phyloP scores from a whole-genome alignment of 2,888 invertebrate species.

The Mycogona germanica region DNA sequence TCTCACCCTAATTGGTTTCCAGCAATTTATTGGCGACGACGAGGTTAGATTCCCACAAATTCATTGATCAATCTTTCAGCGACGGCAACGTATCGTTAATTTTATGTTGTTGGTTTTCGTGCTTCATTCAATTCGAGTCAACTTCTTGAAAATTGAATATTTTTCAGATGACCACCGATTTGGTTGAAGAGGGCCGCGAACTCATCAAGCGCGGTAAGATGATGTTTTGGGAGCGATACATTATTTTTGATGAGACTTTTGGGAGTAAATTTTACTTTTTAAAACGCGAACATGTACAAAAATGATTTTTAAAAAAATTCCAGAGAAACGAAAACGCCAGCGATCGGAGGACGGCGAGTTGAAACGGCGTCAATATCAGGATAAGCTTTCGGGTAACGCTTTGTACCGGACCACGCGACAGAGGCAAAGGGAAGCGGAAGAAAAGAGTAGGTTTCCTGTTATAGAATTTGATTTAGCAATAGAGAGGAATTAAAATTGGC shows the following conservation, averaged over 20 bases:
- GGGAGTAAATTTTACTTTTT: too few relatives aligned
- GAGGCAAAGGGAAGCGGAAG: conserved; percentile 2
- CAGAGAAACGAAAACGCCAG: conserved; percentile 32
- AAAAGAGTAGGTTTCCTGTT: conserved; percentile 4
- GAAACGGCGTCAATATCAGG: conserved; percentile 58
- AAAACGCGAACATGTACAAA: background rate
- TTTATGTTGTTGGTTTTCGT: too few relatives aligned
- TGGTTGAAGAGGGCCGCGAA: conserved; percentile 87
- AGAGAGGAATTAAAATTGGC: too few relatives aligned
- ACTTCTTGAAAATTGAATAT: too few relatives aligned
- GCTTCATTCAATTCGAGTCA: too few relatives aligned
- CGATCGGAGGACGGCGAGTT: conserved; percentile 56
- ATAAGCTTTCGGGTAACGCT: conserved; percentile 42
- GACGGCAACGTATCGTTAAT: too few relatives aligned
- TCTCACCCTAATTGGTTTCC: conserved; percentile 82
- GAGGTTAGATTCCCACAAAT: too few relatives aligned
- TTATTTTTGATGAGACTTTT: too few relatives aligned
- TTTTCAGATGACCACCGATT: conserved; percentile 79
- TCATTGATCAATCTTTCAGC: too few relatives aligned
- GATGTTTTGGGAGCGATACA: too few relatives aligned
- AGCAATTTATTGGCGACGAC: conserved; percentile 93
- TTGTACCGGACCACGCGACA: conserved; percentile 16
- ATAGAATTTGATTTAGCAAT: background rate
- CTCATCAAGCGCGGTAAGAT: conserved; percentile 68
- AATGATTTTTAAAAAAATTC: too few relatives aligned